Percentiles rank a stretch among this genome's conserved stretches.
Conservation (phyloP, 2,888 invertebrate species). For the Zelleria hepariella region DNA sequence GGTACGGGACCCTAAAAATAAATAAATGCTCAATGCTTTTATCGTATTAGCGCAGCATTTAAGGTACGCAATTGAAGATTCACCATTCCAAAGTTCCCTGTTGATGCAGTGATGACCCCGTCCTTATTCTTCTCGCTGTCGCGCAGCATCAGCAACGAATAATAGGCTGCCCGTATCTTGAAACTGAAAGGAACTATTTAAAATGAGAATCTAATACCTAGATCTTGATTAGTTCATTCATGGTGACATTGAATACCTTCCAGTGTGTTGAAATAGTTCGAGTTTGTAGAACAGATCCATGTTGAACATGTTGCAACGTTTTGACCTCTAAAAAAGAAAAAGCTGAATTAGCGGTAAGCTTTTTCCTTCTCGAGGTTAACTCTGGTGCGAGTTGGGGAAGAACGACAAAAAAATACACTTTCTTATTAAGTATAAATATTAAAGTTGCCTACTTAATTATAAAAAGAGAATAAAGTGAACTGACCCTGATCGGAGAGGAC, state of each 20-base stretch:
- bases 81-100: constrained; percentile 87
- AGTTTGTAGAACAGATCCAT: constrained; percentile 93
- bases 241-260: constrained; percentile 77
- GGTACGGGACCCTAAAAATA: too few species aligned
- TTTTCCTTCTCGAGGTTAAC: too few species aligned
- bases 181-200: constrained; percentile 71
- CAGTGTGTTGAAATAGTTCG: constrained; percentile 92
- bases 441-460: too few species aligned
- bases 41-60: too few species aligned
- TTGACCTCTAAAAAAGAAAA: constrained; percentile 79
- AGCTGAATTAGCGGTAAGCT: too few species aligned
- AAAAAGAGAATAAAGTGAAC: constrained; percentile 23
- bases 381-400: too few species aligned
- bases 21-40: too few species aligned
- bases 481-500: constrained; percentile 44
- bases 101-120: constrained; percentile 91
- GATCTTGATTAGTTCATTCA: background rate
- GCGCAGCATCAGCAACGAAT: constrained; percentile 80
- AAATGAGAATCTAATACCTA: background rate
- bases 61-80: background rate
- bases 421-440: too few species aligned
- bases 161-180: constrained; percentile 93
- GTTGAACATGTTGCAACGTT: constrained; percentile 79
- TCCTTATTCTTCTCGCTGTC: constrained; percentile 76
- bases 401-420: too few species aligned